These are phyloP conservation scores for Apamea crenata DNA, from an alignment of 2,888 invertebrate genomes.

Conservation along the genomic window DNA sequence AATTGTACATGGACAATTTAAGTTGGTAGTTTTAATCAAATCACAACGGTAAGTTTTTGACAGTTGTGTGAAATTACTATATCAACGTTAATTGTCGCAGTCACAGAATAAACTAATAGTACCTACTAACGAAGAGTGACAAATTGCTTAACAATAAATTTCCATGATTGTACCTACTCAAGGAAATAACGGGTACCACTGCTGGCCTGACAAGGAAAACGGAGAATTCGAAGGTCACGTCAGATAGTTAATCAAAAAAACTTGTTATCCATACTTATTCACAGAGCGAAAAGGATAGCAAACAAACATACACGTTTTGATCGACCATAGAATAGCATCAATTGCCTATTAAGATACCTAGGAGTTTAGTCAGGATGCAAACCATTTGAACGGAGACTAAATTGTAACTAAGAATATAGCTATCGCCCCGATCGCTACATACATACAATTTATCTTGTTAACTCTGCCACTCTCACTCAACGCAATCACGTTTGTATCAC, in stretches of 20 bases:
- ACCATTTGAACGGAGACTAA: constrained; percentile 21
- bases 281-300: background rate
- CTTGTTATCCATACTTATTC: background rate
- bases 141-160: background rate
- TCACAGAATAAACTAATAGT: no score
- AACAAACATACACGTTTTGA: constrained; percentile 1
- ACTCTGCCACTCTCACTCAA: constrained; percentile 16
- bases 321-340: background rate
- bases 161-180: constrained; percentile 1
- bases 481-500: background rate
- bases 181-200: constrained; percentile 14
- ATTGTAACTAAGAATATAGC: background rate
- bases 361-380: constrained; percentile 18
- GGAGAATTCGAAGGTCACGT: background rate
- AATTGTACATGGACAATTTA: no score
- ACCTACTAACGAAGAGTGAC: background rate
- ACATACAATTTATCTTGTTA: constrained; percentile 45
- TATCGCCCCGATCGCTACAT: constrained; percentile 4
- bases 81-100: background rate
- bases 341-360: constrained; percentile 2
- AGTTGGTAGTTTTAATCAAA: no score
- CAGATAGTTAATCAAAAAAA: constrained; percentile 9
- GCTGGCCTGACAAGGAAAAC: constrained; percentile 36
- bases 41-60: background rate
- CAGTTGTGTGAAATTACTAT: background rate